A percentile compares a stretch with the other conserved stretches of the same genome.
phyloP scores from a whole-genome alignment of 2,113 vertebrate genomes.

The Macaca mulatta region DNA sequence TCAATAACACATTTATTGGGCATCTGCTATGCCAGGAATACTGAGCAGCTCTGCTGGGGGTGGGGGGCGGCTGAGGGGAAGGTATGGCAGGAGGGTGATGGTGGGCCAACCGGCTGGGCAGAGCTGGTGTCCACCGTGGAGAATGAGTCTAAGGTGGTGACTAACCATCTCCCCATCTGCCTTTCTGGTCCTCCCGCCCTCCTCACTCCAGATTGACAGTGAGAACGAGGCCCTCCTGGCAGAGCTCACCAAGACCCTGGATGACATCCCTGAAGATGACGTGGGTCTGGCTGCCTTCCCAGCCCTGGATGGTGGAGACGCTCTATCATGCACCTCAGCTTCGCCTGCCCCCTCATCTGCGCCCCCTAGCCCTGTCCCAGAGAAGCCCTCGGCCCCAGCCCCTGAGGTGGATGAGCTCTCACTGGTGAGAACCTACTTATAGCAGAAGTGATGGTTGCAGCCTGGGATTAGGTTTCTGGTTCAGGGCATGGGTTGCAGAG shows the following conservation, averaged over 20 bases:
- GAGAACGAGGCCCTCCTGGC: slow-evolving; percentile 97
- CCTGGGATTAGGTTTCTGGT: slow-evolving; percentile 85
- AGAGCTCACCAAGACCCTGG: slow-evolving; percentile 95
- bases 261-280: slow-evolving; percentile 94
- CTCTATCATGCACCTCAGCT: slow-evolving; percentile 84
- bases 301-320: slow-evolving; percentile 89
- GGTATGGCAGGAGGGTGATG: not conserved
- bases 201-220: slow-evolving; percentile 89
- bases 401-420: slow-evolving; percentile 94
- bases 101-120: no score
- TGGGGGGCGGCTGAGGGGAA: not conserved
- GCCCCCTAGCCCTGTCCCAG: slow-evolving; percentile 79
- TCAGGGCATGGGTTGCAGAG: slow-evolving; percentile 83
- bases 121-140: accelerated
- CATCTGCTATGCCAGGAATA: not conserved
- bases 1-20: not conserved
- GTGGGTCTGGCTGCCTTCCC: slow-evolving; percentile 93
- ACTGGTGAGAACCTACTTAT: slow-evolving; percentile 92
- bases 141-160: not conserved
- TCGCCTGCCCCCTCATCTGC: slow-evolving; percentile 83
- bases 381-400: slow-evolving; percentile 80
- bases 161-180: not conserved
- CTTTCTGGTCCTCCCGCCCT: not conserved
- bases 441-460: slow-evolving; percentile 85
- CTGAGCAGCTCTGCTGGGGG: not conserved